phyloP scores from a whole-genome alignment of 2,113 vertebrate species.

The Spea multiplicata region DNA sequence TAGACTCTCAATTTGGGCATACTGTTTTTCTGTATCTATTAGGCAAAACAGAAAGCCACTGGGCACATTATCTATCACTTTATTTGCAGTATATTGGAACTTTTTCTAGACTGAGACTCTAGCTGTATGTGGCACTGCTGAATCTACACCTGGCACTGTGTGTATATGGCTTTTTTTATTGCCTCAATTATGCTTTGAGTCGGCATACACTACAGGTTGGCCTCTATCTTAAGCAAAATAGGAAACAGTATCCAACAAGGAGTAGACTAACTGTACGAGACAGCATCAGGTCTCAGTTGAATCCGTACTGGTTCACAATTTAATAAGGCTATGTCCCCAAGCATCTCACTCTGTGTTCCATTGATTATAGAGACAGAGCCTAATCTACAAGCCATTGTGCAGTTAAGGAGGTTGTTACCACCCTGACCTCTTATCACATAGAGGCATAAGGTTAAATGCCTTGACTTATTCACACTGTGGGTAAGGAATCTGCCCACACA shows the following conservation, averaged over 20 bases:
- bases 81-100: too few relatives aligned
- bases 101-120: too few relatives aligned
- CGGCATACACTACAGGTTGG: neutral
- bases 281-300: neutral
- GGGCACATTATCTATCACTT: too few relatives aligned
- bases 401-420: neutral
- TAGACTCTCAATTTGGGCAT: too few relatives aligned
- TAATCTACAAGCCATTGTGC: neutral
- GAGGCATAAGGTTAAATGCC: neutral
- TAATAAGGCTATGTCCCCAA: neutral
- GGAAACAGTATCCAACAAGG: neutral
- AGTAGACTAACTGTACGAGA: neutral
- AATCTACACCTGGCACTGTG: too few relatives aligned
- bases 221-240: neutral
- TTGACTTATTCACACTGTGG: neutral
- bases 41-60: too few relatives aligned
- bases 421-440: conserved; percentile 1
- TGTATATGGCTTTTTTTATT: too few relatives aligned
- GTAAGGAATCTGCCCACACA: neutral
- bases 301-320: neutral
- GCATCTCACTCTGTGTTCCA: neutral
- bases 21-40: neutral
- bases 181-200: too few relatives aligned
- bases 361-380: neutral
- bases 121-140: too few relatives aligned